Evolutionary conservation across 1,140 invertebrate species (phyloP).

Genomic region (Bombus breviceps): DNA sequence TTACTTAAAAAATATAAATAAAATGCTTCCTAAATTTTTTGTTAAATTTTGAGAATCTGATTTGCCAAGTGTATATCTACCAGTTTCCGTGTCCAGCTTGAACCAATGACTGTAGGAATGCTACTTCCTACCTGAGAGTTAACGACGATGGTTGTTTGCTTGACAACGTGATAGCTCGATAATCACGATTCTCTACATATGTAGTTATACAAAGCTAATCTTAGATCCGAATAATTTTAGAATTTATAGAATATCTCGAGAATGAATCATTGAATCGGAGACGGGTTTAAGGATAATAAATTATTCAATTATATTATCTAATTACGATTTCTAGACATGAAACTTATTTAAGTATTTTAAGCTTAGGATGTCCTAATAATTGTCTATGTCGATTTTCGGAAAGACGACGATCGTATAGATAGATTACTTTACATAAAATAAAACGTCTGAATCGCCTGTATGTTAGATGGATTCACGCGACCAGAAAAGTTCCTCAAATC

Average conservation of each 20-base stretch:
- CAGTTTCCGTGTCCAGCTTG: not conserved
- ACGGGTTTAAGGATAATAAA: not conserved
- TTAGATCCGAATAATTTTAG: not conserved
- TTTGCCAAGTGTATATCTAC: not conserved
- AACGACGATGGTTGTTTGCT: conserved; percentile 74
- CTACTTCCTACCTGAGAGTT: not conserved
- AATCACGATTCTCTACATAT: conserved; percentile 35
- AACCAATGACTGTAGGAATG: conserved; percentile 41
- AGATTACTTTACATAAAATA: not conserved
- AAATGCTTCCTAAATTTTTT: not conserved
- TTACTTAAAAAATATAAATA: not conserved
- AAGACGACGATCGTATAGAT: not conserved
- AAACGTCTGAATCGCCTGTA: not conserved
- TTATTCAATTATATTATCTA: not conserved
- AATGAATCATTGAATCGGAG: not conserved
- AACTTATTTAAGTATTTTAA: not conserved
- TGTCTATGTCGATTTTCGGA: not conserved
- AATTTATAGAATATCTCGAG: not conserved
- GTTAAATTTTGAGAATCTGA: not conserved
- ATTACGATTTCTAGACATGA: not conserved
- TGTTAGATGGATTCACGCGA: not conserved
- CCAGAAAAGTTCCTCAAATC: not conserved
- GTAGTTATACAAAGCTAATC: not conserved
- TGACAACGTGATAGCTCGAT: conserved; percentile 81
- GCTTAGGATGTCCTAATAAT: not conserved